Evolutionary conservation across 2,797 vertebrate species (phyloP), one percentile per base, ranked within the genome.

Genomic region (Myiotriccus ornatus): DNA sequence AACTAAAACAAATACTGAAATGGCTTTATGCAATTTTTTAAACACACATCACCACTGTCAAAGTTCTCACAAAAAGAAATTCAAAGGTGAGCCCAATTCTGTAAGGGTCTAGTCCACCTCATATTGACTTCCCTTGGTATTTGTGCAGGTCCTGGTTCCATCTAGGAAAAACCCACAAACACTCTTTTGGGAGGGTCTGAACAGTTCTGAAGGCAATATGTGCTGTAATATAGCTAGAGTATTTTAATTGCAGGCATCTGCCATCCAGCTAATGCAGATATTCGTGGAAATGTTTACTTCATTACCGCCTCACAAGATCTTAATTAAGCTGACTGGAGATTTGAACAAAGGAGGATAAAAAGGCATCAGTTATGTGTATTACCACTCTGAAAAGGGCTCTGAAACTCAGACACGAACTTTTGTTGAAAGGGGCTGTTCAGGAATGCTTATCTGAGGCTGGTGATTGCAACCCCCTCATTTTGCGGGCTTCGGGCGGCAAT

Each of bases 271-370:
- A 96, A 82, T 39, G 87, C 56, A 94, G 56, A 83, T 68, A 84
- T 50, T 71, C 27, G 14, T 93, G 69, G 64, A 91, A 93, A 87
- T 93, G 91, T 84, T 95, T 96, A 85, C 52, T 94, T 87, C 84
- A 57, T 96, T 95, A 94, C 44, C 22, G 60, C 64, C 83, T 91
- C 87, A 65, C 35, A 93, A 90, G 41, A 35, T 95, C 87, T 95
- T 95, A 94, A 97, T 95, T 96, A 96, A 95, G 41, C 85, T 94
- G 46, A 93, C 83, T 94, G 75, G 62, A 93, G 63, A 60, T 30
- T 91, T 63, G 75, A 94, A 85, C 68, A 92, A 87, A 89, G 12
- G 88, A 93, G 89, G 69, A 84, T 82, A 82, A 76, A 95, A 96
- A 97, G 75, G 50, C 57, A 69, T 82, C 93, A 93, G 84, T 97